phyloP scores from a whole-genome alignment of 2,797 vertebrate genomes.

The Ceryle rudis region DNA sequence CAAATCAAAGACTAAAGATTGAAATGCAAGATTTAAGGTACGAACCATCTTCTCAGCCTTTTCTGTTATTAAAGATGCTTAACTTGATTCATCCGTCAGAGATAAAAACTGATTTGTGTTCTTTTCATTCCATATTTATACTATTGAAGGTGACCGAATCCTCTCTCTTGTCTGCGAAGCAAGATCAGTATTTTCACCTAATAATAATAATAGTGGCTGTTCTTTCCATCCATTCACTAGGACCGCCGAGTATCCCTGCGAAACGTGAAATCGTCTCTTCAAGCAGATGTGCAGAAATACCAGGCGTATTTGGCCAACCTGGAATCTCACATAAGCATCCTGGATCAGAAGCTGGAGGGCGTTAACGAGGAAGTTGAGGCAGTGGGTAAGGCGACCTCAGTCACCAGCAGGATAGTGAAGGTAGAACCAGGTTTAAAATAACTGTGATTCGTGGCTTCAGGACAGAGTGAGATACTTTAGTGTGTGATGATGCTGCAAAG shows the following conservation, averaged over 20 bases:
- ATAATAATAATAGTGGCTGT: neutral
- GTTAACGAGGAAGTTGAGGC: conserved; percentile 85
- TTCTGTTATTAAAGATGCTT: neutral
- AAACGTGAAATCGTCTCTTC: conserved; percentile 82
- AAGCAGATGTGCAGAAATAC: conserved; percentile 90
- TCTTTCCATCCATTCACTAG: conserved; percentile 67
- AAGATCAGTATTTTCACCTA: neutral
- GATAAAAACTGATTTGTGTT: neutral
- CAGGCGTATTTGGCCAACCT: conserved; percentile 85
- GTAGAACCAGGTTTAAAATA: neutral
- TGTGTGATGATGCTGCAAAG: neutral
- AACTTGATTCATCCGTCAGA: neutral
- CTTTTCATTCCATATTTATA: neutral
- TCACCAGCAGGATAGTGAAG: neutral
- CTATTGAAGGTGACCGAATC: neutral
- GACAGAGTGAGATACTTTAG: neutral
- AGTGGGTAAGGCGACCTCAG: conserved; percentile 78
- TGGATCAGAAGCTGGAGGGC: conserved; percentile 83
- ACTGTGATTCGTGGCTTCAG: neutral
- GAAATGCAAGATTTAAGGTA: neutral
- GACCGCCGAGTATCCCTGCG: conserved; percentile 89
- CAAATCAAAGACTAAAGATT: neutral
- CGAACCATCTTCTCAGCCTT: neutral
- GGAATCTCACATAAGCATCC: conserved; percentile 83
- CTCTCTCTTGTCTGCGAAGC: neutral